Evolutionary conservation across 23 tunicate genomes (phyloP).

Genomic region (Oikopleura dioica): DNA sequence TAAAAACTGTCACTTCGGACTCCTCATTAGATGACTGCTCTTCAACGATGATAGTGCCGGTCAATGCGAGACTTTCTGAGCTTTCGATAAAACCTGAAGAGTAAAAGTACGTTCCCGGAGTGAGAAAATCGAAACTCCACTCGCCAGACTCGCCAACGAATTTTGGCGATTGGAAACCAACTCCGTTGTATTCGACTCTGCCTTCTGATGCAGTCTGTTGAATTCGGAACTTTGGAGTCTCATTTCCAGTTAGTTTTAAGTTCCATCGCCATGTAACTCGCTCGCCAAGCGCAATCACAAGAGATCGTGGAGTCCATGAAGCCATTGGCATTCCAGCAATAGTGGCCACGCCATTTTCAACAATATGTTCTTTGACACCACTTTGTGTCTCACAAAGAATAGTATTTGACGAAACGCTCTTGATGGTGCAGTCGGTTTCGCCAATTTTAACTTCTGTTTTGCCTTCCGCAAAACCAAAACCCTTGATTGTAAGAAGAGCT

Average conservation of each 20-base stretch:
- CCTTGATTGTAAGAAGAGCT: neutral
- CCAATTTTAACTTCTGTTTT: neutral
- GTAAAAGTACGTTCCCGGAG: neutral
- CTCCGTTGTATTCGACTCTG: slow-evolving; percentile 6
- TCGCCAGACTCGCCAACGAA: neutral
- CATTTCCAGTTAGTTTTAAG: neutral
- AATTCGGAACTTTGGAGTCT: neutral
- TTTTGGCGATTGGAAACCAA: neutral
- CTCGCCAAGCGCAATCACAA: neutral
- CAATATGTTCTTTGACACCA: neutral
- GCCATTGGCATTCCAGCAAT: neutral
- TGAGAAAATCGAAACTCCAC: slow-evolving; percentile 13
- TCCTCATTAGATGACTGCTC: neutral
- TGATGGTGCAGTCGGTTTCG: neutral
- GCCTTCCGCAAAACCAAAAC: neutral
- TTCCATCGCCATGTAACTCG: slow-evolving; percentile 11
- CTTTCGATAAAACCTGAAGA: slow-evolving; percentile 10
- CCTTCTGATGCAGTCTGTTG: slow-evolving; percentile 4
- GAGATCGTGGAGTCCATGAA: neutral
- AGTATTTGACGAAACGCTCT: neutral
- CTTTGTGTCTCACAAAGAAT: neutral
- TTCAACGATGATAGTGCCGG: neutral
- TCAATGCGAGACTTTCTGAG: neutral
- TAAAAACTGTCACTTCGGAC: neutral
- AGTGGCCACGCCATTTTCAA: neutral